Percentiles rank a stretch among this genome's conserved stretches.
Conservation (phyloP, 1,140 invertebrate genomes). For the Pachypeltis micranthus region DNA sequence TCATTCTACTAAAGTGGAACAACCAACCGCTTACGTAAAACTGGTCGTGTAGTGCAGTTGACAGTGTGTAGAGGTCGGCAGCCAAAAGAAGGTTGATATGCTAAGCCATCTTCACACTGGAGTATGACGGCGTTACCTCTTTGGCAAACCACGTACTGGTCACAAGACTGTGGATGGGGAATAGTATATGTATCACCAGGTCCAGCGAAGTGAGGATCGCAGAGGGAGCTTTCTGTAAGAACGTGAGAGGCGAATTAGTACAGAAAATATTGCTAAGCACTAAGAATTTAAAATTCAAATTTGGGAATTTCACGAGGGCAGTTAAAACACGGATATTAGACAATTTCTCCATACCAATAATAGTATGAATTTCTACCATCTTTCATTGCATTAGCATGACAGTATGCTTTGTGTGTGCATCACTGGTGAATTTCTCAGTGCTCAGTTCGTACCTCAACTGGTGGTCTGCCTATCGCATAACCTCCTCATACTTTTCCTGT, state of each 20-base stretch:
- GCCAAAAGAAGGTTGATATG: slow-evolving; percentile 21
- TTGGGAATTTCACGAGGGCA: too few relatives aligned
- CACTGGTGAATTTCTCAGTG: too few relatives aligned
- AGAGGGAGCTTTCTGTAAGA: slow-evolving; percentile 18
- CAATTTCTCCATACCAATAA: not conserved
- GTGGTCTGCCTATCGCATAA: too few relatives aligned
- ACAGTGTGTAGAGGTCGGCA: slow-evolving; percentile 26
- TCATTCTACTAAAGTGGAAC: too few relatives aligned
- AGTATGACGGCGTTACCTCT: slow-evolving; percentile 19
- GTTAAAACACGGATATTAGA: not conserved
- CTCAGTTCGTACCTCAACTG: too few relatives aligned
- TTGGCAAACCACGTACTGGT: slow-evolving; percentile 24
- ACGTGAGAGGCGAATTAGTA: not conserved
- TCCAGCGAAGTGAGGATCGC: slow-evolving; percentile 20
- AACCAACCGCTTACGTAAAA: slow-evolving; percentile 25
- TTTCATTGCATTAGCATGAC: not conserved
- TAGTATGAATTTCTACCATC: not conserved
- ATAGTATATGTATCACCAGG: slow-evolving; percentile 20
- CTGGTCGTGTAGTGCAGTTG: slow-evolving; percentile 21
- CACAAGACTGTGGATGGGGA: slow-evolving; percentile 23
- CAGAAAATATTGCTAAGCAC: not conserved
- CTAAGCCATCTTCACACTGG: slow-evolving; percentile 28
- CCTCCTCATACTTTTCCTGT: too few relatives aligned
- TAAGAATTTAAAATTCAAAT: too few relatives aligned
- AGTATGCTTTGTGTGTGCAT: not conserved